Percentiles rank a stretch among this genome's conserved stretches.
phyloP scores from a whole-genome alignment of 2,888 invertebrate species.

The Corbicula japonica region DNA sequence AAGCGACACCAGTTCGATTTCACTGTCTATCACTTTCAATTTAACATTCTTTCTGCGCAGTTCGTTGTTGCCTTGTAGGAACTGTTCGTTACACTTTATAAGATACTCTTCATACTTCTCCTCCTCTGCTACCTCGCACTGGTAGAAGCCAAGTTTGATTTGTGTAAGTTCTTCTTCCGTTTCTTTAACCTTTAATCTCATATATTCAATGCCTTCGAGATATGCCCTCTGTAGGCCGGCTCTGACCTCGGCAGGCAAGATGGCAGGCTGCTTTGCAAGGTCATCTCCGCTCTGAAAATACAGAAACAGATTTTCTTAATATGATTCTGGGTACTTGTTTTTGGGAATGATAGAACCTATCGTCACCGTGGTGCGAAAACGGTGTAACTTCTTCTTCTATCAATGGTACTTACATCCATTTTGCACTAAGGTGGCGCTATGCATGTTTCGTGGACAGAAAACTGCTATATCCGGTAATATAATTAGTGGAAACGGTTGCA shows the following conservation, averaged over 20 bases:
- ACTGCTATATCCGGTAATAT: too few species aligned
- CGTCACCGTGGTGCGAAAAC: too few species aligned
- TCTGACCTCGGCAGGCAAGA: conserved; percentile 69
- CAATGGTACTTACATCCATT: too few species aligned
- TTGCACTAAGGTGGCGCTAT: too few species aligned
- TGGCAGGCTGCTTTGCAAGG: conserved; percentile 39
- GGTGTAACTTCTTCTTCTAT: too few species aligned
- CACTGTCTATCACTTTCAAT: conserved; percentile 73
- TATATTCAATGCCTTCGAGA: conserved; percentile 81
- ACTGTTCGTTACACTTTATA: conserved; percentile 75
- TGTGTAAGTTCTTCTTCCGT: conserved; percentile 77
- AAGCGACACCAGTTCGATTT: conserved; percentile 77
- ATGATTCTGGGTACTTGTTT: too few species aligned
- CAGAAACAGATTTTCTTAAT: too few species aligned
- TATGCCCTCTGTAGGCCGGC: conserved; percentile 81
- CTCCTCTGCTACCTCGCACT: conserved; percentile 70
- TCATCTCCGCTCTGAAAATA: conserved; percentile 65
- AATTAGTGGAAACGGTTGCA: too few species aligned
- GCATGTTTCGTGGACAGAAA: too few species aligned
- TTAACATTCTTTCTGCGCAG: conserved; percentile 75
- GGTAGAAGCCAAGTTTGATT: conserved; percentile 76
- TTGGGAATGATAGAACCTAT: too few species aligned
- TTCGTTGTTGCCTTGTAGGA: conserved; percentile 81
- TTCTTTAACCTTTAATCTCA: conserved; percentile 76
- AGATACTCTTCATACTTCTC: conserved; percentile 76